A percentile compares a stretch with the other conserved stretches of the same genome.
Evolutionary conservation across 2,797 vertebrate genomes (phyloP).

Genomic region (Macropodus opercularis): DNA sequence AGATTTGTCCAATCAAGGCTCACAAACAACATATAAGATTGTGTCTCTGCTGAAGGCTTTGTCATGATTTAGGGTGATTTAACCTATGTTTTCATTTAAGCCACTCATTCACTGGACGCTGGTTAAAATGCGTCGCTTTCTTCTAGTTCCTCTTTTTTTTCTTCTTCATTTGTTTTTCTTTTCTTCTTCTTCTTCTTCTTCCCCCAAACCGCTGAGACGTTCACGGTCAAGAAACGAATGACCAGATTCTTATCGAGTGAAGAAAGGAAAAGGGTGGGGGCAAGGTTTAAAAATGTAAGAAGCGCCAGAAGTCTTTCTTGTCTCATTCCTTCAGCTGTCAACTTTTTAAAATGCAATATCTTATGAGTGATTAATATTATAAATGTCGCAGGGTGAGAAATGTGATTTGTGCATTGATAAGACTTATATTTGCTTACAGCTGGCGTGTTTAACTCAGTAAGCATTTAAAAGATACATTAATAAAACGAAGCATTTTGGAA

Average conservation of each 20-base stretch:
- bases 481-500: neutral
- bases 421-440: neutral
- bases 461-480: neutral
- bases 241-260: slow-evolving; percentile 35
- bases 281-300: slow-evolving; percentile 14
- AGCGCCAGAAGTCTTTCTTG: neutral
- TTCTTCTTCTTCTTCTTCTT: neutral
- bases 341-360: neutral
- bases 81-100: slow-evolving; percentile 35
- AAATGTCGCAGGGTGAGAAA: neutral
- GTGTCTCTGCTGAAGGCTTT: slow-evolving; percentile 17
- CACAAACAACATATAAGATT: slow-evolving; percentile 4
- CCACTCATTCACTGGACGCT: slow-evolving; percentile 16
- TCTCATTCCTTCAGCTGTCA: slow-evolving; percentile 6
- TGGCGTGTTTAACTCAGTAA: neutral
- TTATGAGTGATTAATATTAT: slow-evolving; percentile 1
- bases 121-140: slow-evolving; percentile 31
- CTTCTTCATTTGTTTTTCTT: too few relatives aligned
- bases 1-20: slow-evolving; percentile 10
- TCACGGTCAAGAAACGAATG: slow-evolving; percentile 44
- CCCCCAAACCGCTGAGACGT: slow-evolving; percentile 25
- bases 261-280: slow-evolving; percentile 5
- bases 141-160: slow-evolving; percentile 22
- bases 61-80: slow-evolving; percentile 29
- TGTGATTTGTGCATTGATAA: neutral